A percentile compares a stretch with the other conserved stretches of the same genome.
Evolutionary conservation across 2,888 invertebrate genomes (phyloP).

Genomic region (Drosophila cognata): DNA sequence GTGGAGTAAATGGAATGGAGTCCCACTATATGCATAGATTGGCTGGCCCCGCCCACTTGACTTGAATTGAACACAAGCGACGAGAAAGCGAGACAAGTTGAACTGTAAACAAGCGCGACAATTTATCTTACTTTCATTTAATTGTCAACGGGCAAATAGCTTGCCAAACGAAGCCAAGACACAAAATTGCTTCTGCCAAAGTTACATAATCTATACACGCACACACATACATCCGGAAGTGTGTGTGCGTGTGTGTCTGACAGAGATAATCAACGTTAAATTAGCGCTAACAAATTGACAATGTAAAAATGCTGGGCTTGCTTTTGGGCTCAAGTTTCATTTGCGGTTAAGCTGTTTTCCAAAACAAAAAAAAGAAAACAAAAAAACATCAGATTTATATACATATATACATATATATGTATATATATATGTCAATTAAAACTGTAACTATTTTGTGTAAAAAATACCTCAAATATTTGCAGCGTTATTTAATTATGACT

Average conservation of each 20-base stretch:
- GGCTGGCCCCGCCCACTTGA: slow-evolving; percentile 31
- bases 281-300: slow-evolving; percentile 76
- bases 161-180: slow-evolving; percentile 59
- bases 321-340: slow-evolving; percentile 10
- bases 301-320: slow-evolving; percentile 26
- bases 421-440: neutral
- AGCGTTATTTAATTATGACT: slow-evolving; percentile 50
- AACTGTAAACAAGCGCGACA: slow-evolving; percentile 81
- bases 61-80: slow-evolving; percentile 66
- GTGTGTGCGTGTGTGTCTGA: slow-evolving; percentile 22
- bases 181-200: slow-evolving; percentile 48
- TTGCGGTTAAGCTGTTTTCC: slow-evolving; percentile 11
- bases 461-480: slow-evolving; percentile 40
- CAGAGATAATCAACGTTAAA: slow-evolving; percentile 74
- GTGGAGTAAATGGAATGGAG: neutral
- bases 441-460: slow-evolving; percentile 42
- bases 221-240: slow-evolving; percentile 1
- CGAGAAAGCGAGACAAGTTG: slow-evolving; percentile 57
- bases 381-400: neutral
- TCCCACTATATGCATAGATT: slow-evolving; percentile 55
- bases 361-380: slow-evolving; percentile 23
- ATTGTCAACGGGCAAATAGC: slow-evolving; percentile 79
- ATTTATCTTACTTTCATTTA: slow-evolving; percentile 82
- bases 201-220: slow-evolving; percentile 38
- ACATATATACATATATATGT: neutral